These are phyloP conservation scores for Malurus leucopterus DNA, from an alignment of 2,797 vertebrate genomes.

Conservation along the genomic window DNA sequence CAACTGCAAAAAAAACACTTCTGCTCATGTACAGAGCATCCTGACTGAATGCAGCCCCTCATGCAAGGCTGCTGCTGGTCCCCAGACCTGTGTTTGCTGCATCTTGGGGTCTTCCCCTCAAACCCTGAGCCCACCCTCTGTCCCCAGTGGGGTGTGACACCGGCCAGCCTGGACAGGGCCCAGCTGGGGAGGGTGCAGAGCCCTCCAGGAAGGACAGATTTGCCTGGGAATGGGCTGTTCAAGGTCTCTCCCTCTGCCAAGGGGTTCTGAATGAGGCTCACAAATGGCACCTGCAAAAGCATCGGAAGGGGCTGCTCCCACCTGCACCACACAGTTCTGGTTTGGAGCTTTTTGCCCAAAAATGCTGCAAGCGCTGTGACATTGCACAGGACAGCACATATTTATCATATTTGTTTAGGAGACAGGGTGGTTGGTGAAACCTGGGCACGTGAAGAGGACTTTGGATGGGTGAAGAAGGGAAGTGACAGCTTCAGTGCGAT, in stretches of 20 bases:
- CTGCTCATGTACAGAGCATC: fast-evolving
- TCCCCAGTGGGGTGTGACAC: background rate
- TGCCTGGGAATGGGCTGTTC: background rate
- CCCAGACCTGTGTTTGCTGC: background rate
- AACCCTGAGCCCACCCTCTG: background rate
- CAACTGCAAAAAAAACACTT: background rate
- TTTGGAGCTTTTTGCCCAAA: background rate
- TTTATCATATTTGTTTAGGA: background rate
- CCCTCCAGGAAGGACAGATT: background rate
- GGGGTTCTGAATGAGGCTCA: background rate
- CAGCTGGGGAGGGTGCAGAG: background rate
- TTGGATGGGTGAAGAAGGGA: background rate
- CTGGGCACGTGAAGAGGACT: fast-evolving
- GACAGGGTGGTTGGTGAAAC: background rate
- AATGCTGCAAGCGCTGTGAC: background rate
- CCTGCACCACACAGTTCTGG: background rate
- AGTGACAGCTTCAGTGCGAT: background rate
- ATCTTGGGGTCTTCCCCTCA: background rate
- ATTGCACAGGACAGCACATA: background rate
- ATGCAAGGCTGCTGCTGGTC: background rate
- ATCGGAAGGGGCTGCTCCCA: background rate
- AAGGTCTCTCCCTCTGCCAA: background rate
- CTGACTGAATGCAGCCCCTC: background rate
- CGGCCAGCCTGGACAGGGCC: background rate
- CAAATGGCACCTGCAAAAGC: background rate